phyloP scores from a whole-genome alignment of 2,797 vertebrate genomes.

The Chrosomus eos region DNA sequence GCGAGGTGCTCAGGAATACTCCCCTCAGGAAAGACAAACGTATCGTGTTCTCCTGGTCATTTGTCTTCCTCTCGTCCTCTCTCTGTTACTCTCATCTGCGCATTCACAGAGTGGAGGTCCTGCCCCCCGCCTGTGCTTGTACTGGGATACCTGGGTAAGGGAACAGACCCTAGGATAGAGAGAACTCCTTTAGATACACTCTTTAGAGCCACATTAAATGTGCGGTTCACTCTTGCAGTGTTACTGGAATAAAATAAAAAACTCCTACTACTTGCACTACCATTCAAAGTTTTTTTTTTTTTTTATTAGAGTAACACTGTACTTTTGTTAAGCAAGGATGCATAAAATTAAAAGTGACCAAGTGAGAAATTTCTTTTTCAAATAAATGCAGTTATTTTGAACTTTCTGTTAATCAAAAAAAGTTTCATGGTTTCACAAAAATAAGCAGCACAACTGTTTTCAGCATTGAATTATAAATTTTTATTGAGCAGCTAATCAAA shows the following conservation, averaged over 20 bases:
- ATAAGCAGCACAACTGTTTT: neutral
- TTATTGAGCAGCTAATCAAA: neutral
- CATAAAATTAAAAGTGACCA: neutral
- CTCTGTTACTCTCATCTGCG: slow-evolving; percentile 38
- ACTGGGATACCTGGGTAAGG: slow-evolving; percentile 85
- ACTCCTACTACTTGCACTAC: too few species aligned
- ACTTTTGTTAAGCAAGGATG: neutral
- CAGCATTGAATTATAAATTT: neutral
- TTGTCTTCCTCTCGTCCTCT: slow-evolving; percentile 19
- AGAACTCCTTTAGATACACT: slow-evolving; percentile 30
- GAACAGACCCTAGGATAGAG: slow-evolving; percentile 57
- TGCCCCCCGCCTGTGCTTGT: slow-evolving; percentile 82
- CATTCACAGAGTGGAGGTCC: slow-evolving; percentile 75
- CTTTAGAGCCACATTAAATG: slow-evolving; percentile 12
- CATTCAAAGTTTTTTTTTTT: neutral
- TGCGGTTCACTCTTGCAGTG: neutral
- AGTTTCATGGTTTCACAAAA: neutral
- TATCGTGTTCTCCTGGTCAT: slow-evolving; percentile 14
- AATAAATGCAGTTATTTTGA: neutral
- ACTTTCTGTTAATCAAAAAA: neutral
- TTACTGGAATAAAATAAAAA: neutral
- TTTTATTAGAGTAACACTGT: neutral
- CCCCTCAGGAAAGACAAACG: neutral
- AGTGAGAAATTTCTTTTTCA: neutral
- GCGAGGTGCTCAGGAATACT: neutral